phyloP scores from a whole-genome alignment of 2,797 vertebrate genomes.

The Gila robusta region DNA sequence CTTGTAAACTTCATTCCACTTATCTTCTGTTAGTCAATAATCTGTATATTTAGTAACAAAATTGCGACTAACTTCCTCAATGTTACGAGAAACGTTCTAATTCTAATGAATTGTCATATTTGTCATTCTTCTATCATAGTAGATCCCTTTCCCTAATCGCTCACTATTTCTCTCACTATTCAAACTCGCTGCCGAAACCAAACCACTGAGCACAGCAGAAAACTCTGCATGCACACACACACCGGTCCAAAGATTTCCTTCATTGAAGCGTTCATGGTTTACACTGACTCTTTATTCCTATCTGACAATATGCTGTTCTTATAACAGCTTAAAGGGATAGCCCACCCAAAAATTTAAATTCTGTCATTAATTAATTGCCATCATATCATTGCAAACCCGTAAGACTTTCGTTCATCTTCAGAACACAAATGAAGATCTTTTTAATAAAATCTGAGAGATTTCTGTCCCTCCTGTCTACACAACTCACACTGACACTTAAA shows the following conservation, averaged over 20 bases:
- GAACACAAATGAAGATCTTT: too few relatives aligned
- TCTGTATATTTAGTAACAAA: background rate
- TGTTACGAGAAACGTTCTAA: background rate
- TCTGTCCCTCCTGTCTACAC: background rate
- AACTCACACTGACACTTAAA: background rate
- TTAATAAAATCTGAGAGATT: background rate
- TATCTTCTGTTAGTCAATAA: background rate
- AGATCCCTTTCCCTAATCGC: background rate
- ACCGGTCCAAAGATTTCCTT: slow-evolving; percentile 44
- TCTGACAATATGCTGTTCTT: background rate
- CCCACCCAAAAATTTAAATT: background rate
- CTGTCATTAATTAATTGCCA: background rate
- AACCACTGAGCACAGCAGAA: background rate
- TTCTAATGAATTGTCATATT: background rate
- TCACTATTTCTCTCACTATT: slow-evolving; percentile 20
- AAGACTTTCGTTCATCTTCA: background rate
- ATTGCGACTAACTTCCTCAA: background rate
- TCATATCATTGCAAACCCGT: background rate
- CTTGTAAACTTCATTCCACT: slow-evolving; percentile 3
- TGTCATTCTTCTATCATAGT: background rate
- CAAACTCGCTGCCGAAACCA: background rate
- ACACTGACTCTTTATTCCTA: background rate
- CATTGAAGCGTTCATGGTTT: slow-evolving; percentile 2
- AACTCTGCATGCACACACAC: background rate
- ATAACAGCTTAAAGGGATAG: background rate